Evolutionary conservation across 2,113 vertebrate species (phyloP), one percentile per base, ranked within the genome.

Genomic region (Sitta europaea): DNA sequence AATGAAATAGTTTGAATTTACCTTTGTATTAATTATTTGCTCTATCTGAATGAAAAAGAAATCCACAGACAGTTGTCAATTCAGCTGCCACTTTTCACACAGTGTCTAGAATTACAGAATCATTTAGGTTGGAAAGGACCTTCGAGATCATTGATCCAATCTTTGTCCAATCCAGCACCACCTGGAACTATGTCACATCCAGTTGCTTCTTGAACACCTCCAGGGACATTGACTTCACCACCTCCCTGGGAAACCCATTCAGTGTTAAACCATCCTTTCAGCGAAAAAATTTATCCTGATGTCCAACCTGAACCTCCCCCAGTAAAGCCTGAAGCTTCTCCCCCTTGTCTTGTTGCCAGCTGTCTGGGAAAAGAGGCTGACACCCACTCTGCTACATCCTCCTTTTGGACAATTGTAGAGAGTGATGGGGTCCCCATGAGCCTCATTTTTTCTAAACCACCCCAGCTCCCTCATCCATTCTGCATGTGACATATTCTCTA

Each of bases 301-400:
- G 16, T 51, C 53, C 33, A 53, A 5, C 16, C 15, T 50, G 31
- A 43, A 20, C 27, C 22, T 79, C 18, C 11, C 10, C 36, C 1
- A 1, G 33, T 19, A 33, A 57, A 72, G 35, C 22, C 23, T 57
- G 27, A 36, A 35, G 36, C 9, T 42, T 16, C 45, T 50, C 36
- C 18, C 23, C n/a, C 23, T 80, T 9, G 15, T 43, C 10, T 27
- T 23, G 15, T n/a, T 0, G 0, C 36, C 0, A 0, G 36, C 5
- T 33, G 5, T 27, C 18, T 36, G 33, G 43, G 58, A 19, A 4
- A 57, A 63, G 51, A 42, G 10, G 18, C 50, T 13, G 43, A 51
- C 12, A 36, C 5, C 7, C 33, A 36, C 5, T 27, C 24, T 33
- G 18, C 8, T 28, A 43, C 12, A 36, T 0, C 6, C 31, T 50